Percentiles rank a stretch among this genome's conserved stretches.
Evolutionary conservation across 2,113 vertebrate genomes (phyloP).

Genomic region (Sinocyclocheilus anophthalmus): DNA sequence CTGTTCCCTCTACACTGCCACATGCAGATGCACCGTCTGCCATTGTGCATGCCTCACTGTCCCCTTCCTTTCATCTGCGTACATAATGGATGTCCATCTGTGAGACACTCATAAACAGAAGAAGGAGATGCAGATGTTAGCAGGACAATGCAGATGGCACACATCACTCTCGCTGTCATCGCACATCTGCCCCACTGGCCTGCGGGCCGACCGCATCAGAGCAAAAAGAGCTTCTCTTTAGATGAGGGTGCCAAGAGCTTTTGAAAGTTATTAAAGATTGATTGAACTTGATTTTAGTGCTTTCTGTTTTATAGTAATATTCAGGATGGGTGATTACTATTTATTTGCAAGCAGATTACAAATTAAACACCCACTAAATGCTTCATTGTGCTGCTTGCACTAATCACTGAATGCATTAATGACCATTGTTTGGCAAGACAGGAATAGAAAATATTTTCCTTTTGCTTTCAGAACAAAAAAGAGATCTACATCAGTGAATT

Average conservation of each 20-base stretch:
- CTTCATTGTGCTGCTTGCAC: constrained; percentile 7
- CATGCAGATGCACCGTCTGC: constrained; percentile 25
- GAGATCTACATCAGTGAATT: background rate
- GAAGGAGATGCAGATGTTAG: constrained; percentile 62
- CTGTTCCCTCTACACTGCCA: background rate
- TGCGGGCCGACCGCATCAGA: constrained; percentile 51
- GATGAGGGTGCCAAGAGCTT: constrained; percentile 22
- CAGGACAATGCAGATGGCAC: constrained; percentile 50
- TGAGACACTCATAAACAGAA: constrained; percentile 27
- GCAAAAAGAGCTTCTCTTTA: constrained; percentile 65
- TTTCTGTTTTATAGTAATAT: background rate
- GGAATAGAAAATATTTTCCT: background rate
- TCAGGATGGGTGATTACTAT: constrained; percentile 16
- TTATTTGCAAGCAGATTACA: background rate
- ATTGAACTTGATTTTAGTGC: constrained; percentile 17
- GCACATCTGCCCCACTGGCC: constrained; percentile 64
- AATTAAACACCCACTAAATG: background rate
- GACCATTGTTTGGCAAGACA: background rate
- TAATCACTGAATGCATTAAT: background rate
- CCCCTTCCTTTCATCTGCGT: constrained; percentile 33
- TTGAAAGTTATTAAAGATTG: constrained; percentile 20
- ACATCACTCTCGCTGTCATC: constrained; percentile 63
- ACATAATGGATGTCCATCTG: constrained; percentile 47
- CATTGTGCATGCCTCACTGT: background rate
- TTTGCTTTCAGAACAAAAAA: no score